Percentiles rank a stretch among this genome's conserved stretches.
phyloP scores from a whole-genome alignment of 2,888 invertebrate genomes.

The Meandrusa payeni region DNA sequence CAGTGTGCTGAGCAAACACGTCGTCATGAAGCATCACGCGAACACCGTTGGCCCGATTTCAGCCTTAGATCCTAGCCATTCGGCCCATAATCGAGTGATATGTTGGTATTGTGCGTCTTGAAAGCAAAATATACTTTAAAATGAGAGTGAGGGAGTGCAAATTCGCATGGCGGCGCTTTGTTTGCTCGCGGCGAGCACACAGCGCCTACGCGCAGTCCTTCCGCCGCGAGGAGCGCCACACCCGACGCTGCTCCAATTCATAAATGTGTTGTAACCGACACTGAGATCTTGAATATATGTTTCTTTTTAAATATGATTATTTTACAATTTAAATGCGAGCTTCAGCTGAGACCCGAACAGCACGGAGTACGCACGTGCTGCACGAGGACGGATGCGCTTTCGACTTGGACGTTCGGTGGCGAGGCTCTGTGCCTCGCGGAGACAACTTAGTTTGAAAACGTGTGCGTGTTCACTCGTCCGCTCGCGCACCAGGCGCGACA shows the following conservation, averaged over 20 bases:
- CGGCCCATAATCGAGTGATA: conserved; percentile 18
- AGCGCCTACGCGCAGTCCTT: conserved; percentile 28
- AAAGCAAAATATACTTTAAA: conserved; percentile 23
- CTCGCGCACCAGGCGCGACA: too few relatives aligned
- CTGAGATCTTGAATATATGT: too few relatives aligned
- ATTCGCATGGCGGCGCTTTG: conserved; percentile 24
- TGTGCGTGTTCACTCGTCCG: too few relatives aligned
- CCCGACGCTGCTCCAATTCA: conserved; percentile 21
- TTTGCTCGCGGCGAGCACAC: conserved; percentile 32
- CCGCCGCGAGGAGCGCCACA: conserved; percentile 20
- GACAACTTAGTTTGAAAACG: too few relatives aligned
- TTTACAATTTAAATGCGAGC: too few relatives aligned
- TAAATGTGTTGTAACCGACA: conserved; percentile 17
- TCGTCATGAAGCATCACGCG: conserved; percentile 33
- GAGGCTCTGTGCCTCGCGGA: too few relatives aligned
- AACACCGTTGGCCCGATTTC: conserved; percentile 24
- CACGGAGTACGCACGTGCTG: too few relatives aligned
- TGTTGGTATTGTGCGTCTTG: background rate
- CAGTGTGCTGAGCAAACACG: conserved; percentile 41
- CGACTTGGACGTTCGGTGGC: too few relatives aligned
- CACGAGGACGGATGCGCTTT: too few relatives aligned
- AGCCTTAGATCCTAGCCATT: conserved; percentile 20
- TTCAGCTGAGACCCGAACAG: too few relatives aligned
- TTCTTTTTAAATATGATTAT: too few relatives aligned
- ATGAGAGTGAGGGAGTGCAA: conserved; percentile 20